Evolutionary conservation across 2,113 vertebrate species (phyloP).

Genomic region (Ictalurus furcatus): DNA sequence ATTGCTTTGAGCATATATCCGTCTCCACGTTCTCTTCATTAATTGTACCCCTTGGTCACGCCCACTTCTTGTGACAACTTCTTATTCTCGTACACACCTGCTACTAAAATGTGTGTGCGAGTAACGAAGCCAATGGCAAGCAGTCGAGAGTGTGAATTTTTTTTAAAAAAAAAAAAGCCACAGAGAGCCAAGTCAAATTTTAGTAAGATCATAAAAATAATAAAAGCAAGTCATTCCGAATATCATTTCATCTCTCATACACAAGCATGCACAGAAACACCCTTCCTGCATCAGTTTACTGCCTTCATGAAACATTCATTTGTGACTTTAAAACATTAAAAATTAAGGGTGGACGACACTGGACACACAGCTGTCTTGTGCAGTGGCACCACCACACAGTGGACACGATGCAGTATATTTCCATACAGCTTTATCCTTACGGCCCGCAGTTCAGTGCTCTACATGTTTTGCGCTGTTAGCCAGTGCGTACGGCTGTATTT

Average conservation of each 20-base stretch:
- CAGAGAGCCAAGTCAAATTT: background rate
- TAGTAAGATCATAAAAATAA: background rate
- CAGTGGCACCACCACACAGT: background rate
- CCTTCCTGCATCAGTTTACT: constrained; percentile 37
- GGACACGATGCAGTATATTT: background rate
- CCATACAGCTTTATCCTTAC: background rate
- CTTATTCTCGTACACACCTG: constrained; percentile 13
- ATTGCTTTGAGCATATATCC: constrained; percentile 19
- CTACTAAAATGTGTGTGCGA: background rate
- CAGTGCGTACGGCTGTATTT: background rate
- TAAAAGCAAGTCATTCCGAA: background rate
- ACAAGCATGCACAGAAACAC: constrained; percentile 4
- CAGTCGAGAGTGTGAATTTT: background rate
- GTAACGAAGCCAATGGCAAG: background rate
- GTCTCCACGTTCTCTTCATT: background rate
- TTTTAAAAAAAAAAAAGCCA: background rate
- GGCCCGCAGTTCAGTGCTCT: background rate
- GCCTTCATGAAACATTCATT: constrained; percentile 54
- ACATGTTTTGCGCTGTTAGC: background rate
- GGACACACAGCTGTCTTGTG: constrained; percentile 30
- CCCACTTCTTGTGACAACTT: constrained; percentile 14
- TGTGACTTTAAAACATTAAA: constrained; percentile 51
- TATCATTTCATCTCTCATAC: background rate
- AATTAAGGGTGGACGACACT: constrained; percentile 44
- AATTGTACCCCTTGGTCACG: background rate